These are phyloP conservation scores for Xylophagus ater DNA, from an alignment of 2,888 invertebrate species.

Conservation along the genomic window DNA sequence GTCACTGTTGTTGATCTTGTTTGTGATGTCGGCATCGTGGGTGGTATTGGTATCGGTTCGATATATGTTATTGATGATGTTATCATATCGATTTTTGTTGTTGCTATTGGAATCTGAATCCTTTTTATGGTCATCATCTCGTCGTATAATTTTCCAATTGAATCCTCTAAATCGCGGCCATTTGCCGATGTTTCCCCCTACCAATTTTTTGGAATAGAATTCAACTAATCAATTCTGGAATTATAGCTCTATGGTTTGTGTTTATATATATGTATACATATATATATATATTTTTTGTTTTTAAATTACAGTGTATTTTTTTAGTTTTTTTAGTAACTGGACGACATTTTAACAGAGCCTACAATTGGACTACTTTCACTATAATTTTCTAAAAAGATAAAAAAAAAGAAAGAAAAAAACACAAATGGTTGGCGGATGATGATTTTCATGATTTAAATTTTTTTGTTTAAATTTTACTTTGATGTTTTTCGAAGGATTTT, in stretches of 20 bases:
- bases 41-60: conserved; percentile 3
- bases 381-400: conserved; percentile 34
- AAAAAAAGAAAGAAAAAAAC: conserved; percentile 20
- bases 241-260: conserved; percentile 20
- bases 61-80: conserved; percentile 4
- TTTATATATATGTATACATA: background rate
- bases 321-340: background rate
- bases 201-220: conserved; percentile 42
- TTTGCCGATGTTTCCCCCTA: conserved; percentile 42
- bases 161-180: conserved; percentile 41
- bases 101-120: background rate
- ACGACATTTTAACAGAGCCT: background rate
- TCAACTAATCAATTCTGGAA: conserved; percentile 37
- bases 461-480: no score
- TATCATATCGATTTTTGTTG: background rate
- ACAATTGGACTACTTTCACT: conserved; percentile 39
- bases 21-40: background rate
- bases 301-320: background rate
- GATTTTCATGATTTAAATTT: conserved; percentile 5
- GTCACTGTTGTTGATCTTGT: conserved; percentile 9
- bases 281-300: background rate
- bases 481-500: no score
- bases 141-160: conserved; percentile 39
- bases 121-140: conserved; percentile 15
- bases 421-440: conserved; percentile 17